A percentile compares a stretch with the other conserved stretches of the same genome.
phyloP scores from a whole-genome alignment of 2,888 invertebrate genomes.

The Cotesia congregata region DNA sequence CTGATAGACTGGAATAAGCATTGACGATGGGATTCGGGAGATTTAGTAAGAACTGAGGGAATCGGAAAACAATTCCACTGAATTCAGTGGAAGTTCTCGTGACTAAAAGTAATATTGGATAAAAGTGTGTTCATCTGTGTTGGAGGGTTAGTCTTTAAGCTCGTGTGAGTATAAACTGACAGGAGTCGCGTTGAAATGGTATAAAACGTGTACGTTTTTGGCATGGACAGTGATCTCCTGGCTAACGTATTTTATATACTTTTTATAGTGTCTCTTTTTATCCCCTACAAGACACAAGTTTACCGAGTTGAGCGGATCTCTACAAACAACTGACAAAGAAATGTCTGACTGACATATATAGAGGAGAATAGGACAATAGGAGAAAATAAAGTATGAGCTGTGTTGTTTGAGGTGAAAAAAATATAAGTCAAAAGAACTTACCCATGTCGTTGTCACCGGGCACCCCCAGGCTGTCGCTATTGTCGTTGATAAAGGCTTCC shows the following conservation, averaged over 20 bases:
- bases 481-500: constrained; percentile 77
- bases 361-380: not conserved
- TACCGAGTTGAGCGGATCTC: not conserved
- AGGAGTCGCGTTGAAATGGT: not conserved
- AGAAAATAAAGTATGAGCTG: constrained; percentile 18
- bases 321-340: constrained; percentile 21
- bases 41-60: constrained; percentile 5
- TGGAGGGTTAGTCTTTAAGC: not conserved
- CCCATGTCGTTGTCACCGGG: constrained; percentile 76
- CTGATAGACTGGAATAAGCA: constrained; percentile 10
- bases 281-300: not conserved
- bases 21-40: constrained; percentile 7
- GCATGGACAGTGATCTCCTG: constrained; percentile 2
- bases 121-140: not conserved
- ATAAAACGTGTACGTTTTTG: constrained; percentile 6
- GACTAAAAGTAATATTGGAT: constrained; percentile 19
- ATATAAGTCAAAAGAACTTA: constrained; percentile 59
- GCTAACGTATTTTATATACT: not conserved
- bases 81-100: constrained; percentile 16
- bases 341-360: constrained; percentile 13
- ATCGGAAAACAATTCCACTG: constrained; percentile 20
- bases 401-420: not conserved
- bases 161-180: not conserved
- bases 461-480: constrained; percentile 76
- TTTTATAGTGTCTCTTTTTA: not conserved